These are phyloP conservation scores for Gisinianus flammeolus DNA, from an alignment of 2,888 invertebrate species.

Conservation along the genomic window DNA sequence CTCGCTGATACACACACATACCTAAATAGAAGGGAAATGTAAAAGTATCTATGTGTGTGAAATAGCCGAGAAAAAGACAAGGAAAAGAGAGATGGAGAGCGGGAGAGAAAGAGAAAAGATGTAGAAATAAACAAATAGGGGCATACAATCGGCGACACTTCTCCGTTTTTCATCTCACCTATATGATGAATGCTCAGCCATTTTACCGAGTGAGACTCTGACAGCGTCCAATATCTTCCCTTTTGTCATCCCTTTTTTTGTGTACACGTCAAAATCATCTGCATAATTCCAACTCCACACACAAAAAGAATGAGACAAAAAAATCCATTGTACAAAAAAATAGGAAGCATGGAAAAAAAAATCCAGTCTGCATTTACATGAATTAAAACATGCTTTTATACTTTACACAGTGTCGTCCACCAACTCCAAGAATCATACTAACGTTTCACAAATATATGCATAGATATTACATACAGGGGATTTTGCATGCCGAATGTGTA, in stretches of 20 bases:
- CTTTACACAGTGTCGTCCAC: too few species aligned
- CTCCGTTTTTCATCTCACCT: slow-evolving; percentile 6
- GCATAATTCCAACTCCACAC: background rate
- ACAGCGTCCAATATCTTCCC: slow-evolving; percentile 13
- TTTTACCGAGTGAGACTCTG: slow-evolving; percentile 7
- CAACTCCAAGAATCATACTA: too few species aligned
- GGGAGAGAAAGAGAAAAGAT: background rate
- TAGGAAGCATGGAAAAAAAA: too few species aligned
- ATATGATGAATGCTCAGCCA: slow-evolving; percentile 14
- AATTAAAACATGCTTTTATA: too few species aligned
- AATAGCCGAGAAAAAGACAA: too few species aligned
- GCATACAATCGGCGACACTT: background rate
- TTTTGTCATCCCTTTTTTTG: slow-evolving; percentile 14
- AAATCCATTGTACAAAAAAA: too few species aligned
- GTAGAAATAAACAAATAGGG: background rate
- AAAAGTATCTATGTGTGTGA: too few species aligned
- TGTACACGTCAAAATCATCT: background rate
- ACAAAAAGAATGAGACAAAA: background rate
- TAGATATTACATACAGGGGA: too few species aligned
- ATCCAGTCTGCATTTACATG: too few species aligned
- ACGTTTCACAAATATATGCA: too few species aligned
- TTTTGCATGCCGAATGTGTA: too few species aligned
- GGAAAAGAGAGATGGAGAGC: background rate
- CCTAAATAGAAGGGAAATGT: background rate
- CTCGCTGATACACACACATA: background rate